Percentiles rank a stretch among this genome's conserved stretches.
phyloP scores from a whole-genome alignment of 2,113 vertebrate genomes.

The Eurypyga helias region DNA sequence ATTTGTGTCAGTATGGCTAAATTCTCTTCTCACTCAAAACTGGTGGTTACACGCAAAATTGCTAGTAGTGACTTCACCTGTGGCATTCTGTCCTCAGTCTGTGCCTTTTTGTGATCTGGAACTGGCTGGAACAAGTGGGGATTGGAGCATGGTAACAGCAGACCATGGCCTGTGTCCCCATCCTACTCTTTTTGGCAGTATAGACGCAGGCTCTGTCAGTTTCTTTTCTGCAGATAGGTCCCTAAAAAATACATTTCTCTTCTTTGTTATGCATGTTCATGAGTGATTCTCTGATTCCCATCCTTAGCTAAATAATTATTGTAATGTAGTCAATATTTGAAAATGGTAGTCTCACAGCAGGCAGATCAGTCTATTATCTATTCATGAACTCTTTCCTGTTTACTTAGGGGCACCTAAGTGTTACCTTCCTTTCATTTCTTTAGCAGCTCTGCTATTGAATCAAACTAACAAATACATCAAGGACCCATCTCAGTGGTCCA shows the following conservation, averaged over 20 bases:
- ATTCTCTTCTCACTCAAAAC: not conserved
- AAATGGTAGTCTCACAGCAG: not conserved
- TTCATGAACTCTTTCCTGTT: not conserved
- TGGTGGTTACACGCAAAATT: not conserved
- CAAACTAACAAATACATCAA: not conserved
- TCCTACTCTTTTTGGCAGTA: not conserved
- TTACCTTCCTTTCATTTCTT: not conserved
- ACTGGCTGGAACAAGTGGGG: not conserved
- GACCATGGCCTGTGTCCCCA: rapidly evolving
- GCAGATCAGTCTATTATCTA: not conserved
- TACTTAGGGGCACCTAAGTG: not conserved
- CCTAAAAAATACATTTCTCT: not conserved
- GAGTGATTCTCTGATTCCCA: not conserved
- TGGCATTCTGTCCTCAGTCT: rapidly evolving
- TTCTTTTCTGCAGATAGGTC: not conserved
- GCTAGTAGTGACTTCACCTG: not conserved
- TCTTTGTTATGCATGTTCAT: not conserved
- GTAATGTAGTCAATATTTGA: not conserved
- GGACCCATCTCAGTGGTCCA: not conserved
- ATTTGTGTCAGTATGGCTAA: not conserved
- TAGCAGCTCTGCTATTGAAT: not conserved
- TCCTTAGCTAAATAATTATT: not conserved
- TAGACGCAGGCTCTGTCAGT: not conserved
- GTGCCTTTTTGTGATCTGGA: not conserved
- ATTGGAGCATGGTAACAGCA: not conserved